Evolutionary conservation across 2,797 vertebrate genomes (phyloP).

Genomic region (Myiotriccus ornatus): DNA sequence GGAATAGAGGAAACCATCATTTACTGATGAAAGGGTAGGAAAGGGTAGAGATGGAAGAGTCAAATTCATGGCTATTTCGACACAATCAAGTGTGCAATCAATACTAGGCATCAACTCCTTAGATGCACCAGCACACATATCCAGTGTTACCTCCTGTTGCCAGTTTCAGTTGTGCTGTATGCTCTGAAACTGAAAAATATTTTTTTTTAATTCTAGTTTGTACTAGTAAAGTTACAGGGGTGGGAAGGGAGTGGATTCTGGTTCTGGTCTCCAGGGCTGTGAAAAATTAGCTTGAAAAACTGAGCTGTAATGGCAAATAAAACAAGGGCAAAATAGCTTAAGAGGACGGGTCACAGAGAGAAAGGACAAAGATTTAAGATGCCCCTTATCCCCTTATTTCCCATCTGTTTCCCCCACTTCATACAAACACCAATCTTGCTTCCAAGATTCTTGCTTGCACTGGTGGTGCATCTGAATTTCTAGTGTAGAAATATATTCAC

Average conservation of each 20-base stretch:
- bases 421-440: background rate
- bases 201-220: background rate
- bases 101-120: background rate
- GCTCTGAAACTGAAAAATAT: background rate
- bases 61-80: background rate
- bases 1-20: background rate
- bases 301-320: background rate
- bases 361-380: background rate
- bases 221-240: background rate
- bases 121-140: rapidly evolving
- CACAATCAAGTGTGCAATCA: background rate
- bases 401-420: background rate
- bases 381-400: background rate
- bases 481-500: background rate
- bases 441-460: background rate
- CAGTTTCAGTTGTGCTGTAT: background rate
- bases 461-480: background rate
- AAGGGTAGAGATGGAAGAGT: background rate
- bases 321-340: background rate
- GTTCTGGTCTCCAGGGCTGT: background rate
- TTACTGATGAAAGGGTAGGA: background rate
- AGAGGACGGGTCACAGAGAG: background rate
- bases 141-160: background rate
- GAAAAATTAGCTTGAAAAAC: background rate
- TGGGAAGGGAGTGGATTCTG: background rate